Evolutionary conservation across 2,113 vertebrate species (phyloP), one percentile per base, ranked within the genome.

Genomic region (Cochlearius cochlearius): DNA sequence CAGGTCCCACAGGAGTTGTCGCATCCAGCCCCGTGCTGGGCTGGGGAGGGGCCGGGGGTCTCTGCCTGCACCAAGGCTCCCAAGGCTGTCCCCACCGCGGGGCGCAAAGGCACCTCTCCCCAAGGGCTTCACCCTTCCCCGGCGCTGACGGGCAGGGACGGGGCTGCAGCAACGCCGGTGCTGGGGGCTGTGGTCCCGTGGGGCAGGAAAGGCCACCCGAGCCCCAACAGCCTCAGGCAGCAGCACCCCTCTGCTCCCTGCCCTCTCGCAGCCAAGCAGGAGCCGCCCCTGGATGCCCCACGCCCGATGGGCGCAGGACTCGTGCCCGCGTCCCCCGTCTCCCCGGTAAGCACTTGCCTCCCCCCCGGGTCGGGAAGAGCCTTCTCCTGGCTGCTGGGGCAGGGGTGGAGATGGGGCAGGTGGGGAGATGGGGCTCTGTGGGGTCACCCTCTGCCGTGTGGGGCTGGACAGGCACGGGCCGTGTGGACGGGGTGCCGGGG

Each of bases 191-290:
- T 22, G 74, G 41, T 55, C 41, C 49, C 2, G 1, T 6, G 55
- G 74, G 32, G 25, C 39, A 36, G 29, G 20, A 53, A 69, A 36
- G 18, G 47, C 36, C 52, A 56, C 59, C 30, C 2, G 0, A 59
- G 36, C 36, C n/a, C 64, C 1, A 4, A 27, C 9, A 56, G 43
- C 59, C 41, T 32, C 30, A 71, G 0, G 1, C 60, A 63, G 41
- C 30, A 43, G 64, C 3, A 4, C 38, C 58, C 11, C 53, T 85
- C 84, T 95, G 91, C 89, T 96, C 75, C 74, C 76, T 92, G 77
- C 82, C 80, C 68, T 63, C 86, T 92, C 59, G 55, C 96, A 98
- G 98, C 94, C 83, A 98, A 98, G 88, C 92, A 97, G n/a, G 97
- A 98, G 75, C 95, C 86, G 5, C 26, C 20, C 6, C 66, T 92